Percentiles rank a stretch among this genome's conserved stretches.
Evolutionary conservation across 2,797 vertebrate species (phyloP).

Genomic region (Syndactyla subalaris): DNA sequence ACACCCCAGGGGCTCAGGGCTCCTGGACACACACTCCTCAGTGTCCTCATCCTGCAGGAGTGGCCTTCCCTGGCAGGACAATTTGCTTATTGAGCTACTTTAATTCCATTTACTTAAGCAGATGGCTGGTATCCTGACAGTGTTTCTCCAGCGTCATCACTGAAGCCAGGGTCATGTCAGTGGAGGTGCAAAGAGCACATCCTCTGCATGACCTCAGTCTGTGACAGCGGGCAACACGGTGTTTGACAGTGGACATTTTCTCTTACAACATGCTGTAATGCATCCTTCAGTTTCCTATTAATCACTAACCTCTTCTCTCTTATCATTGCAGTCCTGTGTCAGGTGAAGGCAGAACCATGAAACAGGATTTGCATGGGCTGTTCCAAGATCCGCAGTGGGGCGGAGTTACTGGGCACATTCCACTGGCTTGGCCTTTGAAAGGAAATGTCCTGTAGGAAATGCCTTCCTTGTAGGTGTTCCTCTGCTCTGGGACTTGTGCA

Average conservation of each 20-base stretch:
- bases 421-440: fast-evolving
- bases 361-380: neutral
- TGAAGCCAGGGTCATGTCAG: neutral
- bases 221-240: fast-evolving
- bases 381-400: neutral
- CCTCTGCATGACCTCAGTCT: neutral
- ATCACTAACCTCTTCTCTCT: neutral
- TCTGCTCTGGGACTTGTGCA: fast-evolving
- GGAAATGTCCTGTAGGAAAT: neutral
- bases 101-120: neutral
- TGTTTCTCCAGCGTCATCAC: neutral
- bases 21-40: neutral
- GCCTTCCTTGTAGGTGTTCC: fast-evolving
- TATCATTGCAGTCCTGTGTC: neutral
- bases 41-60: neutral
- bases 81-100: neutral
- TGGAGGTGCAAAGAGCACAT: neutral
- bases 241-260: neutral
- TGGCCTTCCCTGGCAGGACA: neutral
- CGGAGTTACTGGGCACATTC: neutral
- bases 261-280: neutral
- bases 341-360: neutral
- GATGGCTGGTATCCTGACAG: neutral
- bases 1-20: fast-evolving
- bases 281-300: neutral